Base-by-base conservation (phyloP, 2,888 invertebrate species). In the Agonum fuliginosum region DNA sequence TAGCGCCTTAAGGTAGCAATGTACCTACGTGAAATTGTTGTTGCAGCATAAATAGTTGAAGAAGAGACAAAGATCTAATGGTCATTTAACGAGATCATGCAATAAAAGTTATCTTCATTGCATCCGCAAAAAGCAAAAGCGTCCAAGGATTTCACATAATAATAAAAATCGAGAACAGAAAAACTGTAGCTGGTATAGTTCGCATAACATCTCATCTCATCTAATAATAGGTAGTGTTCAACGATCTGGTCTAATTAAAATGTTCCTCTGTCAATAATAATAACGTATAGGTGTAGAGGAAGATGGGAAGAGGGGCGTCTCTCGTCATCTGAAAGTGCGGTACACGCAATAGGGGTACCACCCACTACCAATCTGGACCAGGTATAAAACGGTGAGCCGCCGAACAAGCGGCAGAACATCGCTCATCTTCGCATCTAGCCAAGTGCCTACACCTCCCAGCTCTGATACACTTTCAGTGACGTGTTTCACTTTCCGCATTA, bases 331-430 rank as follows among this genome's bases (percentile, higher is more conserved):
- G 77, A 77, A 77, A 75, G 75, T 75, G n/a, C n/a, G 48, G 27
- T 46, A 30, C 43, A 75, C 75, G 75, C 67, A 75, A 75, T 75
- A 67, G 48, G 67, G 67, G 75, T 48, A 75, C 77, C 77, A 77
- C 77, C 77, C 77, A 77, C 77, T 70, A 51, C 77, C 51, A 70
- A 77, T 70, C 77, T 77, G 77, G 77, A 54, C 70, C 70, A 77
- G 70, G 77, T 77, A 77, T 77, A 77, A 58, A 77, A 70, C 54
- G 27, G 34, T 17, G 58, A 17, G 37, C 46, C 17, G 20, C 20
- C 41, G 46, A 37, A 67, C 46, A 48, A 34, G 20, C 67, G 22
- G 67, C 65, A 75, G 67, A 75, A 51, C 75, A 75, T 67, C 41
- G 43, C 67, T 75, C 75, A 75, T 75, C 75, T 75, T 75, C 48